Base-by-base conservation (phyloP, 2,888 invertebrate genomes). In the Trachelus iudaicus region DNA sequence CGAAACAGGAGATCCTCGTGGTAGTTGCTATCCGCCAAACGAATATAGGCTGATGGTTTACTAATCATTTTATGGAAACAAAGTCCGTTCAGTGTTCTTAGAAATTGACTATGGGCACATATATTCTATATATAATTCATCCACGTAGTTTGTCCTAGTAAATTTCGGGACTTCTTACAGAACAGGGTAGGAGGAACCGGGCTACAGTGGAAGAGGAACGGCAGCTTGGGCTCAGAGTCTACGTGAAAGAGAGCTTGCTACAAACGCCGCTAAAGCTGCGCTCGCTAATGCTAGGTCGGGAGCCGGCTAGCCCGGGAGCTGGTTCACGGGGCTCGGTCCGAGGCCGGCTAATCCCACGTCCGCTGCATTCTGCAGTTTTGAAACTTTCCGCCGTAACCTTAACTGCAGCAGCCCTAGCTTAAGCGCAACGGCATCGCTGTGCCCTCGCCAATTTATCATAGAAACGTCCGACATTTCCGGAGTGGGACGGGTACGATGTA, bases 341-440 rank as follows among this genome's bases (percentile, higher is more conserved):
- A 84, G 82, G 84, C 86, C 83, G 85, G 87, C 86, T 89, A 90
- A 90, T 90, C 90, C 88, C 85, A 84, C 87, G 86, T 88, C 87
- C 90, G 88, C 84, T 87, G 86, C 86, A 88, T 89, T 89, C 87
- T 88, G 87, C 89, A 90, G 88, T 89, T 90, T 90, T 87, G 87
- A 89, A 90, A 90, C 89, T 90, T 89, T 88, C 86, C 82, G 80
- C 79, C 83, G 85, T 87, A 88, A 89, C 87, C 85, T 56, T 56
- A 56, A 56, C 56, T 56, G 23, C 23, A 56, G 85, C 85, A 82
- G 82, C 82, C 83, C 86, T 83, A 85, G 88, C 87, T 88, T 87
- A 87, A 89, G 86, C 85, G 86, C 85, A 85, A 81, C 83, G 80
- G 81, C 77, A 77, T 80, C 76, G 79, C 79, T 80, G 79, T 81